These are phyloP conservation scores for Stichopus chloronotus DNA, from an alignment of 35 echinoderm and acorn worm genomes.

Conservation along the genomic window DNA sequence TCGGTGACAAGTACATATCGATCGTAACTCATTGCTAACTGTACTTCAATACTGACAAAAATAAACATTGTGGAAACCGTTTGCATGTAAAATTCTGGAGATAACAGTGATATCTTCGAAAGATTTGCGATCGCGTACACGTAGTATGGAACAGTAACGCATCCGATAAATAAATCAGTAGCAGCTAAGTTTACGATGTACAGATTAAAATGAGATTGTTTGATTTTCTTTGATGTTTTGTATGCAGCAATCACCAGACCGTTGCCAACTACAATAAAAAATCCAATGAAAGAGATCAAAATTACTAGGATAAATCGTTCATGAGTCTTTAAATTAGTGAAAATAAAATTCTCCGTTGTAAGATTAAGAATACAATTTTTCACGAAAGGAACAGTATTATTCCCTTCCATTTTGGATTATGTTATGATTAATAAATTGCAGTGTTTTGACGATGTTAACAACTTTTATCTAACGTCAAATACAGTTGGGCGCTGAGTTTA, in stretches of 20 bases:
- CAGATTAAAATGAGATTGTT: slow-evolving; percentile 9
- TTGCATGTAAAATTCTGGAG: neutral
- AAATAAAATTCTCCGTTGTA: neutral
- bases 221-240: neutral
- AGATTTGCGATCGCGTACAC: neutral
- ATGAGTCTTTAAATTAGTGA: neutral
- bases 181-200: slow-evolving; percentile 12
- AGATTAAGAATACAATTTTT: neutral
- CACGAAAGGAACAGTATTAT: neutral
- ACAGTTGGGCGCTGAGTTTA: too few relatives aligned
- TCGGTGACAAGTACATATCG: slow-evolving; percentile 1
- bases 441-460: too few relatives aligned
- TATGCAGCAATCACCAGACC: neutral
- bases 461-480: too few relatives aligned
- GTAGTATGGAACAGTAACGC: neutral
- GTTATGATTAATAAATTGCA: too few relatives aligned
- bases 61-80: too few relatives aligned
- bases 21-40: slow-evolving; percentile 11
- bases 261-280: neutral
- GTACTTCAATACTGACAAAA: neutral
- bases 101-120: too few relatives aligned
- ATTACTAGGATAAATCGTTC: neutral
- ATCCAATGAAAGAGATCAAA: neutral
- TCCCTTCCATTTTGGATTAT: neutral
- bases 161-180: slow-evolving; percentile 6